Conservation (phyloP, 2,888 invertebrate genomes). For the Halictus ligatus region DNA sequence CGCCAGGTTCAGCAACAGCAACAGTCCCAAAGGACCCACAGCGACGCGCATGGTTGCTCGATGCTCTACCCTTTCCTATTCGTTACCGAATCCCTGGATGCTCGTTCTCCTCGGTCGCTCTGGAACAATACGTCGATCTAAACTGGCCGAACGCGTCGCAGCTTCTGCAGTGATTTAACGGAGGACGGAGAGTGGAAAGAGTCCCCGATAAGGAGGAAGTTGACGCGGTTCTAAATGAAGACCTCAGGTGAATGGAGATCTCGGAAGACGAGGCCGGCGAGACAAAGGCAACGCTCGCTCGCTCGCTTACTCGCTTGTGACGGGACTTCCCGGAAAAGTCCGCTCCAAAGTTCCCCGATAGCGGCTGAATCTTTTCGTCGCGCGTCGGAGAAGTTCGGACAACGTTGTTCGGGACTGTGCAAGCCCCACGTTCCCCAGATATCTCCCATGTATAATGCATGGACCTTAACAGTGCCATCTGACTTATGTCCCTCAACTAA, state of each 20-base stretch:
- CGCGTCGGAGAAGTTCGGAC: background rate
- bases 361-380: background rate
- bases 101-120: background rate
- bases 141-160: background rate
- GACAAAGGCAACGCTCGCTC: background rate
- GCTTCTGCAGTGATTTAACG: background rate
- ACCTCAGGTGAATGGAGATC: background rate
- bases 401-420: background rate
- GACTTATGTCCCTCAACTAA: too few species aligned
- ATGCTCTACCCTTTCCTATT: background rate
- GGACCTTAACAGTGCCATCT: too few species aligned
- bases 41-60: background rate
- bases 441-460: too few species aligned
- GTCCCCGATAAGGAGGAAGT: background rate
- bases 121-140: background rate
- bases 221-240: background rate
- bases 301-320: background rate
- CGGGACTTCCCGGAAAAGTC: background rate
- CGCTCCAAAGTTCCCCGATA: background rate
- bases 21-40: background rate
- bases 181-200: background rate
- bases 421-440: too few species aligned
- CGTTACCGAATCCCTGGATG: background rate
- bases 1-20: conserved; percentile 2
- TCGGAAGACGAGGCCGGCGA: background rate